Percentiles rank a stretch among this genome's conserved stretches.
These are phyloP conservation scores for Aurelia sp. DNA, from an alignment of 30 jellyfish, hydroid and myxozoan genomes.

Conservation along the genomic window DNA sequence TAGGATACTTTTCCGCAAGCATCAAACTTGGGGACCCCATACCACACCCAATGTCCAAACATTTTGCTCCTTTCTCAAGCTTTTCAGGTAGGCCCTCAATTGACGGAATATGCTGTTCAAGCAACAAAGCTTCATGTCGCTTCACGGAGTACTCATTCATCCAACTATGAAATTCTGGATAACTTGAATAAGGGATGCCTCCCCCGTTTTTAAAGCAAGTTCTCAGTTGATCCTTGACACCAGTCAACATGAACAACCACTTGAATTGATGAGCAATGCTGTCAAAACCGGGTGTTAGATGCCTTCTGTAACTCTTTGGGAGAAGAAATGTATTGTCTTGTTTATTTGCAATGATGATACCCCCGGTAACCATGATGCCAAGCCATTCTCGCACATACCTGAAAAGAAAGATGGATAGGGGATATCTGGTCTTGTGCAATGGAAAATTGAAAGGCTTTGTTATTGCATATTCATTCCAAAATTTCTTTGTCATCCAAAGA, in stretches of 20 bases:
- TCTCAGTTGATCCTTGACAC: slow-evolving; percentile 27
- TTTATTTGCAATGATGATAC: slow-evolving; percentile 37
- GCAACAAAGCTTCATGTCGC: slow-evolving; percentile 42
- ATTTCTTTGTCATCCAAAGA: too few relatives aligned
- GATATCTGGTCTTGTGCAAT: too few relatives aligned
- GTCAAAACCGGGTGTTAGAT: slow-evolving; percentile 55
- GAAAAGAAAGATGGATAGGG: not conserved
- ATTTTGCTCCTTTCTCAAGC: slow-evolving; percentile 28
- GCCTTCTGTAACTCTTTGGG: slow-evolving; percentile 18
- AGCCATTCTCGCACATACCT: slow-evolving; percentile 78
- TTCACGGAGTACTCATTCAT: slow-evolving; percentile 64
- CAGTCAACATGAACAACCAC: slow-evolving; percentile 56
- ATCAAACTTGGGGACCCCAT: slow-evolving; percentile 39
- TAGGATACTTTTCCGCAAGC: slow-evolving; percentile 29
- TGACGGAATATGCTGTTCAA: slow-evolving; percentile 39
- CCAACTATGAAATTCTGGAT: slow-evolving; percentile 62
- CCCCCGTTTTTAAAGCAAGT: slow-evolving; percentile 51
- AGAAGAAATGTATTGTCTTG: slow-evolving; percentile 20
- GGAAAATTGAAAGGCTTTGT: too few relatives aligned
- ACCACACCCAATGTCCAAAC: slow-evolving; percentile 67
- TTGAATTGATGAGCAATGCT: slow-evolving; percentile 68
- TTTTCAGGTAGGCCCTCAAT: slow-evolving; percentile 47
- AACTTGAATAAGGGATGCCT: slow-evolving; percentile 56
- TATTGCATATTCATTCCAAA: too few relatives aligned
- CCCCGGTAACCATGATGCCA: slow-evolving; percentile 73